phyloP scores from a whole-genome alignment of 2,113 vertebrate species.

The Callorhinus ursinus region DNA sequence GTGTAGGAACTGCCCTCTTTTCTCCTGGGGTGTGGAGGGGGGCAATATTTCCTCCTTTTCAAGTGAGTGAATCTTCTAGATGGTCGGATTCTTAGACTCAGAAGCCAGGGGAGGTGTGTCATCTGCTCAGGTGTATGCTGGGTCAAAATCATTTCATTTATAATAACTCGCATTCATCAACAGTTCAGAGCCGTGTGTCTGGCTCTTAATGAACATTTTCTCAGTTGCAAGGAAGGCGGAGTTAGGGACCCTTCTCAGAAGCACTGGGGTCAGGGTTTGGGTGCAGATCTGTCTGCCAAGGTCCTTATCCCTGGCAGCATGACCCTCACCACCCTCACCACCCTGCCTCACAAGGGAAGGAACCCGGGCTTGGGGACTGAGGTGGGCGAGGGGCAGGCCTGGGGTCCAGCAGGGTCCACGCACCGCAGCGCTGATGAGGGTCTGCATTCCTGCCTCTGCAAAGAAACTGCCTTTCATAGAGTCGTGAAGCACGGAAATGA shows the following conservation, averaged over 20 bases:
- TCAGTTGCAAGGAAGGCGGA: neutral
- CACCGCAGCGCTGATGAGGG: accelerated
- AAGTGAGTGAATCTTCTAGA: accelerated
- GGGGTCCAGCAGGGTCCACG: no score
- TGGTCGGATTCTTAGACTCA: neutral
- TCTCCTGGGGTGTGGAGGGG: accelerated
- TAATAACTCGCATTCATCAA: accelerated
- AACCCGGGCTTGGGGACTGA: accelerated
- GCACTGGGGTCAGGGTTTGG: accelerated
- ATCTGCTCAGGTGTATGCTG: neutral
- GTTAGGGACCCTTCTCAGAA: accelerated
- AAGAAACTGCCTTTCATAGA: neutral
- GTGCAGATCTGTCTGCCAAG: accelerated
- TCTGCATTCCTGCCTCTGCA: no score
- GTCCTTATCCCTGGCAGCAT: accelerated
- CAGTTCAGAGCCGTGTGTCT: accelerated
- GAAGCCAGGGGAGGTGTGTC: neutral
- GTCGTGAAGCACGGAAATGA: neutral
- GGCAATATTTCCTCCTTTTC: neutral
- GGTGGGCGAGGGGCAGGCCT: accelerated
- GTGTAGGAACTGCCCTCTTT: accelerated
- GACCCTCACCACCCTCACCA: accelerated
- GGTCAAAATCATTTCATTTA: neutral
- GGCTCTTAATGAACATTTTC: neutral
- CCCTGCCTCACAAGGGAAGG: neutral